Conservation (phyloP, 2,888 invertebrate species). For the Malthinus flaveolus region DNA sequence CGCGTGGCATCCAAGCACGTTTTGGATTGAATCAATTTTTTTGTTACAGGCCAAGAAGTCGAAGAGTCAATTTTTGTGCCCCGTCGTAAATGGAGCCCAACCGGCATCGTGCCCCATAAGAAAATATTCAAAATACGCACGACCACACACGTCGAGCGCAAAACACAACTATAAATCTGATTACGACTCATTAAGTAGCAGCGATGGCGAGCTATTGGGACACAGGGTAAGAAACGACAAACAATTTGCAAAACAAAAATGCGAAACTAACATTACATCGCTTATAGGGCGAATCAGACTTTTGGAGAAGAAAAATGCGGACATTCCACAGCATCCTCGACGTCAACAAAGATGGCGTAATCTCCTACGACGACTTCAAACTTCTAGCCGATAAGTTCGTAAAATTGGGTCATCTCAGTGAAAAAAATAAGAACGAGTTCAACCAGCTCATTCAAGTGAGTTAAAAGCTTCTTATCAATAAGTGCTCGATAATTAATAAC, state of each 20-base stretch:
- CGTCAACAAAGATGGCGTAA: slow-evolving; percentile 83
- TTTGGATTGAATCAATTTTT: background rate
- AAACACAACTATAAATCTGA: slow-evolving; percentile 12
- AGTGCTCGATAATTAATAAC: no score
- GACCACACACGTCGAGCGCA: slow-evolving; percentile 17
- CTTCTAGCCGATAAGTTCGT: slow-evolving; percentile 75
- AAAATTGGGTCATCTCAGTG: slow-evolving; percentile 72
- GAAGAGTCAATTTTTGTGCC: background rate
- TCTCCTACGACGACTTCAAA: slow-evolving; percentile 80
- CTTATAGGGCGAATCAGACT: slow-evolving; percentile 61
- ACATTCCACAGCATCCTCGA: slow-evolving; percentile 82
- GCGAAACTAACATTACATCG: background rate
- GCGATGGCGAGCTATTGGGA: slow-evolving; percentile 31
- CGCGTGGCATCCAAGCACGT: no score
- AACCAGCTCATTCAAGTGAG: slow-evolving; percentile 69
- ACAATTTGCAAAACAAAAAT: no score
- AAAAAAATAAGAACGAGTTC: slow-evolving; percentile 70
- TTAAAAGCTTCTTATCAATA: background rate
- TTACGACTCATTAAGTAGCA: slow-evolving; percentile 30
- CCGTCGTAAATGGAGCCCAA: background rate
- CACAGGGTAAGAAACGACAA: slow-evolving; percentile 26
- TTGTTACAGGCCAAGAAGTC: background rate
- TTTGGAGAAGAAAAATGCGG: slow-evolving; percentile 86
- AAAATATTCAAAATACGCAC: slow-evolving; percentile 30
- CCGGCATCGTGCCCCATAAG: background rate